Base-by-base conservation (phyloP, 2,888 invertebrate species). In the Hypsopygia costalis region DNA sequence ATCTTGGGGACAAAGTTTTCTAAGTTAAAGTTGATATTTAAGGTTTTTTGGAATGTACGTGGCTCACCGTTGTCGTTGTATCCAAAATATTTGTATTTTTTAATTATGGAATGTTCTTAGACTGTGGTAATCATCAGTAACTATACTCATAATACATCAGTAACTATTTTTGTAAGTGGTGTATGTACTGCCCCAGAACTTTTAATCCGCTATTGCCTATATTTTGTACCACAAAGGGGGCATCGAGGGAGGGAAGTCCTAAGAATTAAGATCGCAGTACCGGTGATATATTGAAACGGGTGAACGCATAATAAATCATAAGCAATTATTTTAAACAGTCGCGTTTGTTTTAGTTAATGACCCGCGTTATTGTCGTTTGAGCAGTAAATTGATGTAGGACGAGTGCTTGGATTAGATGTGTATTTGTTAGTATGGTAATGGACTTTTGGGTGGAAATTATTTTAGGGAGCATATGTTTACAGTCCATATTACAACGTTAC, bases 231-330 rank as follows among this genome's bases (percentile, higher is more conserved):
- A 50, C 29, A 3, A 6, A n/a, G 34, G 39, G 41, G 56, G 61
- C 51, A 57, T 51, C 52, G 51, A 52, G 52, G 51, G 55, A 55
- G 46, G 52, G 68, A 64, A 52, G 58, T 64, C 57, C 63, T 53
- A 69, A 60, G 75, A 74, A 79, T 76, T 79, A 80, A 79, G 73
- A 77, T 73, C 68, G 60, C 62, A 56, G 54, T 50, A 54, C 55
- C 47, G 48, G 58, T 76, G 75, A 78, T 78, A 76, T 79, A 80
- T 79, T 70, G 69, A 65, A 67, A 62, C 55, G 56, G 65, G 69
- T 58, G 61, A 69, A 63, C 61, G 59, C 54, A 61, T 59, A 60
- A 70, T 77, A 75, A 77, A 78, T 79, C 74, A 79, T 75, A 76
- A 67, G 68, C 63, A 71, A 76, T 77, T 74, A 72, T 70, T 69